Base-by-base conservation (phyloP, 2,797 vertebrate genomes). In the Tarsius wallacei region DNA sequence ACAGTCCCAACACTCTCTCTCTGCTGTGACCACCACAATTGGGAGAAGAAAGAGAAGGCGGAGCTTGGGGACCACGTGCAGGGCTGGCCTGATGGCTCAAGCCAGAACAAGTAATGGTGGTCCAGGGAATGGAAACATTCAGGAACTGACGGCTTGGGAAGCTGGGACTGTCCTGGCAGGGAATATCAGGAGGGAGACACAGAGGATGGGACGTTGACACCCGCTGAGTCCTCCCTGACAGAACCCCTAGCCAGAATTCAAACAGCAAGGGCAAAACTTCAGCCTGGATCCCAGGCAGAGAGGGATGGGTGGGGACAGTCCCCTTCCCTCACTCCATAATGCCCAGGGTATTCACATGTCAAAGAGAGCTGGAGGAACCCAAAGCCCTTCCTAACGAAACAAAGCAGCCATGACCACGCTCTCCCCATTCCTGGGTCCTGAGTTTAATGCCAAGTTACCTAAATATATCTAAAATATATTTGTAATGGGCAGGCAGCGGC, bases 401-500 rank as follows among this genome's bases (percentile, higher is more conserved):
- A 17, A 80, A 66, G 24, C 55, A 82, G 16, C 9, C 33, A 42
- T 68, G 10, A 81, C 13, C 31, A 82, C 11, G 47, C 10, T 77
- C 36, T 82, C 19, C 42, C 42, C 47, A 47, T 89, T 89, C 47
- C 68, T 12, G n/a, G n/a, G 76, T 68, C 49, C 76, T 28, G n/a
- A 63, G 51, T 74, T 19, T 80, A 90, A 85, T 78, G 86, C 14
- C 63, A 94, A 97, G 93, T 83, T 63, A 90, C n/a, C 63, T 73
- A 91, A 92, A 55, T 42, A 42, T 42, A 42, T 53, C 71, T 85
- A 74, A 78, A 93, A 70, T 24, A 68, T 31, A n/a, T 63, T 76
- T 93, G n/a, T 59, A 92, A 49, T 42, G 16, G 24, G 26, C 19
- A 93, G 53, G 90, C 16, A n/a, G 11, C 11, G 85, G 24, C 68